Evolutionary conservation across 2,113 vertebrate genomes (phyloP), one percentile per base, ranked within the genome.

Genomic region (Hippolais icterina): DNA sequence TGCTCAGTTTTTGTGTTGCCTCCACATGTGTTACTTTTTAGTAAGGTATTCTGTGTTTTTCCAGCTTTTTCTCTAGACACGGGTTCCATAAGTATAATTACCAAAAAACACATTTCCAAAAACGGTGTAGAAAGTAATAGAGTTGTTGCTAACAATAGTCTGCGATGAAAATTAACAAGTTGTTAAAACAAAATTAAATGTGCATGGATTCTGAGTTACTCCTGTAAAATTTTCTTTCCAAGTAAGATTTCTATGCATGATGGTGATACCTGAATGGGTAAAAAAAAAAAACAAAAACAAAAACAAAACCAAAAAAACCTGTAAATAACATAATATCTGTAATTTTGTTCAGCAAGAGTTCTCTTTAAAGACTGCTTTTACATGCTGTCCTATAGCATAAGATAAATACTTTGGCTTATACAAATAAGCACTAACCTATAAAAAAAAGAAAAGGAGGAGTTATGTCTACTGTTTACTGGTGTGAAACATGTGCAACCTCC

Each of bases 101-200:
- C 16, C 19, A 61, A 90, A 89, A 86, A 72, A 2, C 12, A 23
- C 0, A 0, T 5, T 59, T 13, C n/a, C 0, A 0, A 35, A 52
- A 87, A 4, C 5, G 23, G 10, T 53, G 28, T 75, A 10, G n/a
- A 78, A 89, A 85, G 10, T 9, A 13, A 33, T 12, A 81, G 25
- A 41, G n/a, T 31, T 33, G 4, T 78, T 44, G 21, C 29, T 68
- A 75, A 42, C 9, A 33, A 4, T 59, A 65, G 4, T 31, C 77
- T 63, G 18, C 52, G 35, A 50, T 0, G 0, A 56, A 94, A 83
- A 47, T 74, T 59, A 90, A 14, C 3, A 64, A 78, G 56, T 35
- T 71, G 13, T 66, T 66, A 53, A 77, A 90, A 3, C 11, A 79
- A 65, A 93, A 76, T 23, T 15, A 83, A 86, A 42, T 54, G 18